These are phyloP conservation scores for Ophthalmolycus amberensis DNA, from an alignment of 2,113 vertebrate genomes.

Conservation along the genomic window DNA sequence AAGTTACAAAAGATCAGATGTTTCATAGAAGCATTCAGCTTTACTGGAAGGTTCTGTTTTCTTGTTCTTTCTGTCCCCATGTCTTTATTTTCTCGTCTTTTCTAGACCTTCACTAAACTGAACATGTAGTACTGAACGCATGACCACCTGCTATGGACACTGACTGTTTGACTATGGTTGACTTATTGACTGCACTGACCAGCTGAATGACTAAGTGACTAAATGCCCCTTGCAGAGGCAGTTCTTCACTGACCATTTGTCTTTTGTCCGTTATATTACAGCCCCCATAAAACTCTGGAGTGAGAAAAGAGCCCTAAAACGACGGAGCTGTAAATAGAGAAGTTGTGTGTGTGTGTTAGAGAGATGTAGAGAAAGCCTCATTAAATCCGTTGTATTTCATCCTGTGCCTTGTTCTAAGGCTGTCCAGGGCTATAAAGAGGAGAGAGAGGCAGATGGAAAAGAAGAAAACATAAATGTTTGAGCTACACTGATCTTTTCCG, in stretches of 20 bases:
- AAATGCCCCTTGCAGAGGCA: constrained; percentile 50
- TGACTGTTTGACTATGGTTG: constrained; percentile 26
- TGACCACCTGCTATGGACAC: constrained; percentile 27
- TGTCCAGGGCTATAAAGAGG: constrained; percentile 62
- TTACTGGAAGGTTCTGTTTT: not conserved
- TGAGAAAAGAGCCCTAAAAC: constrained; percentile 75
- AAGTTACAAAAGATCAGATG: not conserved
- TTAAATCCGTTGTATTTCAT: constrained; percentile 81
- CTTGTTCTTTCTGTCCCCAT: not conserved
- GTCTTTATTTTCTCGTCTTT: not conserved
- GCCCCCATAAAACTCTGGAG: constrained; percentile 73
- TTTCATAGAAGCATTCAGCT: not conserved
- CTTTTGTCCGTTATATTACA: constrained; percentile 80
- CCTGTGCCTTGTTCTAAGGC: constrained; percentile 61
- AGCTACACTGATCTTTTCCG: constrained; percentile 64
- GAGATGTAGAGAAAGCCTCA: constrained; percentile 65
- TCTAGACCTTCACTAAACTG: not conserved
- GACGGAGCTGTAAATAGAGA: constrained; percentile 70
- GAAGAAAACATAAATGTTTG: constrained; percentile 58
- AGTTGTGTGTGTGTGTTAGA: constrained; percentile 28
- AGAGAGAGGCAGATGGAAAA: constrained; percentile 57
- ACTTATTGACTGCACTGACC: constrained; percentile 59
- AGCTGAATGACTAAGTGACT: constrained; percentile 61
- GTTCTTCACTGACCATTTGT: constrained; percentile 82
- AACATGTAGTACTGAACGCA: constrained; percentile 4